Conservation (phyloP, 2,113 vertebrate genomes). For the Heterotis niloticus region DNA sequence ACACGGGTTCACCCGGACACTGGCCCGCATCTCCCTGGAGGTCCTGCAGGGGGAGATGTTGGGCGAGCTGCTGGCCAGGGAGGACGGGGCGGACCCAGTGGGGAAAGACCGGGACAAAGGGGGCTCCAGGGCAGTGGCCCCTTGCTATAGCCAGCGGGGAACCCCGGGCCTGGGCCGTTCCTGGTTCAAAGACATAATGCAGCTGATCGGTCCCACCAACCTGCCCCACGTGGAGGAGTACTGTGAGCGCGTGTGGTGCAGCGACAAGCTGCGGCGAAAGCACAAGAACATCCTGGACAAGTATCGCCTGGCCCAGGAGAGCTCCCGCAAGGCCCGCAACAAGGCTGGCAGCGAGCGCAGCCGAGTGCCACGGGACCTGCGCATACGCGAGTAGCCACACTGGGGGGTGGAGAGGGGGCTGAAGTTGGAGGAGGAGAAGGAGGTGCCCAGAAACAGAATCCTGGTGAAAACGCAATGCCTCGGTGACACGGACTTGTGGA, state of each 20-base stretch:
- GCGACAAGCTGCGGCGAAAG: constrained; percentile 67
- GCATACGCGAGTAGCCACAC: constrained; percentile 38
- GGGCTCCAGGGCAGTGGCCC: constrained; percentile 50
- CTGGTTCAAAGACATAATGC: constrained; percentile 92
- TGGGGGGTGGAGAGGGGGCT: not conserved
- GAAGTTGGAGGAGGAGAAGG: not conserved
- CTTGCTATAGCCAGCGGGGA: constrained; percentile 39
- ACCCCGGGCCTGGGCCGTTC: constrained; percentile 53
- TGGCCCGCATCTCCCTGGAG: constrained; percentile 70
- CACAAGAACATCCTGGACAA: constrained; percentile 73
- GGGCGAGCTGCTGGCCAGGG: constrained; percentile 58
- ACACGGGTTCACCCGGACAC: constrained; percentile 78
- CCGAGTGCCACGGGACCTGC: constrained; percentile 76
- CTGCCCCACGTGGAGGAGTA: constrained; percentile 79
- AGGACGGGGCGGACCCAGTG: constrained; percentile 32
- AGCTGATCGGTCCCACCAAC: constrained; percentile 78
- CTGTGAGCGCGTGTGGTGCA: constrained; percentile 85
- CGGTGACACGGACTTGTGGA: not conserved
- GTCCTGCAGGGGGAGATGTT: constrained; percentile 75
- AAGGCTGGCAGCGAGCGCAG: constrained; percentile 71
- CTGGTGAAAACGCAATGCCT: not conserved
- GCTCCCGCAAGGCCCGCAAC: constrained; percentile 70
- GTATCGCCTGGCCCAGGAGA: constrained; percentile 73
- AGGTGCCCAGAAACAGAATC: not conserved
- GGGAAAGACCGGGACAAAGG: constrained; percentile 51